Evolutionary conservation across 2,113 vertebrate genomes (phyloP).

Genomic region (Chloroceryle aenea): DNA sequence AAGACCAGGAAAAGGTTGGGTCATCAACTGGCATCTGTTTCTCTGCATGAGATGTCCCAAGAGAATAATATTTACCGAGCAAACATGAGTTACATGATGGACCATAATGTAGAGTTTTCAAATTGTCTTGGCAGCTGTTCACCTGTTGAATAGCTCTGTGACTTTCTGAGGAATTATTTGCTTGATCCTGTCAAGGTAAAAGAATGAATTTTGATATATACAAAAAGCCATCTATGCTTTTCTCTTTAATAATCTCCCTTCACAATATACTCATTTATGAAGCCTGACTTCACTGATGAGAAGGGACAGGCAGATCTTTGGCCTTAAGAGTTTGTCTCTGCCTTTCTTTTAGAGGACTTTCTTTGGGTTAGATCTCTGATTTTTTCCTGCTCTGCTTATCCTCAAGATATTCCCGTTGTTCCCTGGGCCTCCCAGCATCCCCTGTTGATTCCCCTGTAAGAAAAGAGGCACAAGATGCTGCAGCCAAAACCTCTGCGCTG

Average conservation of each 20-base stretch:
- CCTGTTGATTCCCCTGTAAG: background rate
- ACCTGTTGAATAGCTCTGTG: constrained; percentile 69
- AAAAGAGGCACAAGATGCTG: background rate
- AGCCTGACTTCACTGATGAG: constrained; percentile 73
- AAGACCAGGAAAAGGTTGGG: constrained; percentile 12
- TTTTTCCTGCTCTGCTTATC: constrained; percentile 33
- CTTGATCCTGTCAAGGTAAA: constrained; percentile 68
- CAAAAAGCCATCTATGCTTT: constrained; percentile 67
- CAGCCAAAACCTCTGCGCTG: background rate
- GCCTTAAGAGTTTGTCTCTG: constrained; percentile 67
- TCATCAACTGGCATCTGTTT: constrained; percentile 52
- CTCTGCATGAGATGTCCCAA: constrained; percentile 33
- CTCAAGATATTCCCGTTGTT: background rate
- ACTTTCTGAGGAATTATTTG: constrained; percentile 66
- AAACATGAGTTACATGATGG: constrained; percentile 56
- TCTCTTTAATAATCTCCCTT: constrained; percentile 62
- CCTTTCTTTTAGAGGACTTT: constrained; percentile 27
- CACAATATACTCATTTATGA: constrained; percentile 68
- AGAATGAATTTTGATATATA: constrained; percentile 60
- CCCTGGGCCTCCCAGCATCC: background rate
- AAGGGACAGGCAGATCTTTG: constrained; percentile 74
- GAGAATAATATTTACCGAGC: constrained; percentile 36
- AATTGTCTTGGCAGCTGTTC: constrained; percentile 73
- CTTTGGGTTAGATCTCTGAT: constrained; percentile 46
- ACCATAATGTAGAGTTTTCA: constrained; percentile 63